A percentile compares a stretch with the other conserved stretches of the same genome.
These are phyloP conservation scores for Balearica regulorum DNA, from an alignment of 2,797 vertebrate species.

Conservation along the genomic window DNA sequence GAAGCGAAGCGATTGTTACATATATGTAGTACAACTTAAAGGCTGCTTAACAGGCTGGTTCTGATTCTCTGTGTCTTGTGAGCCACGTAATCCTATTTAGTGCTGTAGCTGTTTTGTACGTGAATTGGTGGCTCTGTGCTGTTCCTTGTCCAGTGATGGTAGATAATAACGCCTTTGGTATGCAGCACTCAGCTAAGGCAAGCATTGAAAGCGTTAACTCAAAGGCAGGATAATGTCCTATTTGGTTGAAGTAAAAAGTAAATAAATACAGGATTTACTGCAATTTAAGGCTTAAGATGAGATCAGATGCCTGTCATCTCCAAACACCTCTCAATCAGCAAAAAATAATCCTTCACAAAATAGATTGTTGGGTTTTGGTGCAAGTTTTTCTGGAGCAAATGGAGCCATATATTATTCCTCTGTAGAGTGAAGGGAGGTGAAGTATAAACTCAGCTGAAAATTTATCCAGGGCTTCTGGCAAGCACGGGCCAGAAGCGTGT, in stretches of 20 bases:
- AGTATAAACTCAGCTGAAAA: constrained; percentile 54
- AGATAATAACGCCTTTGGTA: neutral
- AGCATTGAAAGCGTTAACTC: neutral
- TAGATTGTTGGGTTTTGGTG: neutral
- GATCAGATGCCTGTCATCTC: neutral
- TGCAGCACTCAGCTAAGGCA: neutral
- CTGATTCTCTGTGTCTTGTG: neutral
- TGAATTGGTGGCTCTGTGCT: neutral
- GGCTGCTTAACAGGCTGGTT: neutral
- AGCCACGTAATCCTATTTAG: neutral
- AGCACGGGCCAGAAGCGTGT: neutral
- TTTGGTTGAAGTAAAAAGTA: constrained; percentile 30
- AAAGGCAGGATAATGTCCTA: neutral
- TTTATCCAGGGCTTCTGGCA: constrained; percentile 13
- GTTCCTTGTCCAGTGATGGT: neutral
- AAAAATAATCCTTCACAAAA: constrained; percentile 18
- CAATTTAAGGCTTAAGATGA: constrained; percentile 39
- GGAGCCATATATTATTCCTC: constrained; percentile 43
- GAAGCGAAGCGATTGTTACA: neutral
- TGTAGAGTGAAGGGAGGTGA: constrained; percentile 20
- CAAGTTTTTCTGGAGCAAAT: neutral
- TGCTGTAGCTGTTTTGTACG: neutral
- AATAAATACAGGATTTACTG: constrained; percentile 30
- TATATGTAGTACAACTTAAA: neutral
- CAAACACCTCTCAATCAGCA: constrained; percentile 55